Percentiles rank a stretch among this genome's conserved stretches.
Evolutionary conservation across 1,140 invertebrate species (phyloP).

Genomic region (Andrena cerasifolii): DNA sequence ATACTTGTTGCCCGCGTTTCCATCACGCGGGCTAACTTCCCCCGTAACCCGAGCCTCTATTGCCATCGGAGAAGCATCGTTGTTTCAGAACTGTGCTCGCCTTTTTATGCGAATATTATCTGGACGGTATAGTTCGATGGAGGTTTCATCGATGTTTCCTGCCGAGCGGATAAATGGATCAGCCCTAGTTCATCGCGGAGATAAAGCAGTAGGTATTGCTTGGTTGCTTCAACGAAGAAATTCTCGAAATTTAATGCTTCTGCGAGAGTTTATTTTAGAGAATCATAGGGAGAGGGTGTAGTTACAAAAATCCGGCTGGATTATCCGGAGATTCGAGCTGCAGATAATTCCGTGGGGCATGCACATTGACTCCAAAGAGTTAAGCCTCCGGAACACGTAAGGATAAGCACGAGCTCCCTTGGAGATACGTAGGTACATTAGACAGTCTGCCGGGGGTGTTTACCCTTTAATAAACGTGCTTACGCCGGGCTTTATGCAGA

Average conservation of each 20-base stretch:
- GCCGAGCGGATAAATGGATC: background rate
- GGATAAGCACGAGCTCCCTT: constrained; percentile 4
- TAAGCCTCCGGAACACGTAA: constrained; percentile 15
- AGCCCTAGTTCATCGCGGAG: no score
- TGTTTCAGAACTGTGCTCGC: background rate
- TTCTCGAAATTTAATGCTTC: background rate
- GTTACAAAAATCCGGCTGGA: background rate
- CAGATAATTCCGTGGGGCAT: constrained; percentile 29
- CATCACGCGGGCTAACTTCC: background rate
- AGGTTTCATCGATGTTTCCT: background rate
- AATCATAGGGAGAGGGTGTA: background rate
- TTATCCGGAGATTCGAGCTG: background rate
- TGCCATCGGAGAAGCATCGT: constrained; percentile 9
- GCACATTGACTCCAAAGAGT: background rate
- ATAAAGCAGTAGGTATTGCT: no score
- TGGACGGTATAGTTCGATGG: background rate
- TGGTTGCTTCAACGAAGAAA: no score
- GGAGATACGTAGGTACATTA: constrained; percentile 10
- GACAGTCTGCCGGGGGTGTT: background rate
- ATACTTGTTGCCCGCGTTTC: constrained; percentile 21
- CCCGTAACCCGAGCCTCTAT: constrained; percentile 7
- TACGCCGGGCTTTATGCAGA: background rate
- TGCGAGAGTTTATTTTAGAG: background rate
- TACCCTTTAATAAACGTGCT: constrained; percentile 6
- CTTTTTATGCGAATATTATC: constrained; percentile 18